phyloP scores from a whole-genome alignment of 2,797 vertebrate genomes.

The Emys orbicularis region DNA sequence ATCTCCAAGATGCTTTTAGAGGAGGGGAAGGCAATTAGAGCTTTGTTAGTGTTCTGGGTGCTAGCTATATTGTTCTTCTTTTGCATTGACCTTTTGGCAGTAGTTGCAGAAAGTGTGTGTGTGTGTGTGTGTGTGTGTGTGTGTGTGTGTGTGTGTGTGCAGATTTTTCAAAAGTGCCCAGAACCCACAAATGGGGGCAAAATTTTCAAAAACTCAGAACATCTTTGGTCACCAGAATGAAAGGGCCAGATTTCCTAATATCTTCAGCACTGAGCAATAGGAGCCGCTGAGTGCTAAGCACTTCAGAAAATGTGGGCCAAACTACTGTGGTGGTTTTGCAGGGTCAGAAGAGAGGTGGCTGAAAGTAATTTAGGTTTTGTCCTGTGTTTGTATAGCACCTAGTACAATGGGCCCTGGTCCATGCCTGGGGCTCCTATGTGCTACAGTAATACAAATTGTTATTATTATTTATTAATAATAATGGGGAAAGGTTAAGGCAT shows the following conservation, averaged over 20 bases:
- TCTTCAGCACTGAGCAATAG: background rate
- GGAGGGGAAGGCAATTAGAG: background rate
- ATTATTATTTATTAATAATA: background rate
- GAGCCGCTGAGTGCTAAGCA: background rate
- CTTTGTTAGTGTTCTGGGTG: background rate
- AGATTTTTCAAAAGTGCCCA: background rate
- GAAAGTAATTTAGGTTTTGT: rapidly evolving
- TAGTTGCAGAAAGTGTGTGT: background rate
- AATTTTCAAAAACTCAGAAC: background rate
- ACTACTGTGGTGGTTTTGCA: background rate
- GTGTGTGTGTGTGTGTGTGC: background rate
- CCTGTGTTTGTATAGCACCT: background rate
- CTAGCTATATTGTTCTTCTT: background rate
- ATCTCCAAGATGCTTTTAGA: background rate
- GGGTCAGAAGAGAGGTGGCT: background rate
- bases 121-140: background rate
- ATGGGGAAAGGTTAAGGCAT: background rate
- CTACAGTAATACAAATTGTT: background rate
- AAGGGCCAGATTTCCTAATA: background rate
- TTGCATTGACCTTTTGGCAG: background rate
- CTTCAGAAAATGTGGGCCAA: background rate
- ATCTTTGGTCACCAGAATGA: background rate
- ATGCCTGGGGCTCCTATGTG: background rate
- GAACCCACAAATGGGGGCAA: background rate
- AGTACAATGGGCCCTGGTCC: background rate